Conservation (phyloP, 2,113 vertebrate species). For the pig (Sus scrofa) region T2T-Sscrofa CM000816.6:66093501-66094000, state of each 20-base stretch:
- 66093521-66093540: constrained; percentile 6
- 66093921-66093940: too few relatives aligned
- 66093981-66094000: not conserved
- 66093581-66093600: not conserved
- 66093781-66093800: constrained; percentile 28
- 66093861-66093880: not conserved
- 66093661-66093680: not conserved
- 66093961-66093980: not conserved
- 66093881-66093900: not conserved
- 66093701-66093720: not conserved
- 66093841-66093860: not conserved
- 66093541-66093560: constrained; percentile 28
- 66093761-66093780: constrained; percentile 13
- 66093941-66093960: not conserved
- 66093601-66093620: not conserved
- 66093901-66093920: not conserved
- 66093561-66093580: not conserved
- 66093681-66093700: not conserved
- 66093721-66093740: not conserved
- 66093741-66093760: not conserved
- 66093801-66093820: constrained; percentile 2
- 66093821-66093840: not conserved
- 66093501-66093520: not conserved
- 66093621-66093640: not conserved
- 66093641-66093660: not conserved